Evolutionary conservation across 2,113 vertebrate genomes (phyloP).

Genomic region (Nestor notabilis): DNA sequence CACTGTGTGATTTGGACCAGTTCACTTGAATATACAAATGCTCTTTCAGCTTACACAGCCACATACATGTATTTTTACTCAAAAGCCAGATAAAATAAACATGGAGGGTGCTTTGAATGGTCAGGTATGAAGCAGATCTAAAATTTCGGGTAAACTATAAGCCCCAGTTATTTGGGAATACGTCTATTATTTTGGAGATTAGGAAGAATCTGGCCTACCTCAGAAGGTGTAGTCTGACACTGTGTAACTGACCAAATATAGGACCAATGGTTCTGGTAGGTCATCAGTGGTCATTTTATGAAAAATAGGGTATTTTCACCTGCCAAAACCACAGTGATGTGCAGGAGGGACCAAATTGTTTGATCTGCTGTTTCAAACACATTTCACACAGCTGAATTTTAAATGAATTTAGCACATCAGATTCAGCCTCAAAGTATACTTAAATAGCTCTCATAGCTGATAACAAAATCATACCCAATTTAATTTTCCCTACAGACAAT

Average conservation of each 20-base stretch:
- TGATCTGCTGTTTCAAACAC: neutral
- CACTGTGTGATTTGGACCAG: neutral
- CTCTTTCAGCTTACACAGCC: neutral
- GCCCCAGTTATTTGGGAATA: neutral
- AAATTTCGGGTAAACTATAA: neutral
- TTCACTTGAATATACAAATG: accelerated
- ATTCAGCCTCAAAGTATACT: neutral
- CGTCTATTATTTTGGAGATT: neutral
- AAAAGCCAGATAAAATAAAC: neutral
- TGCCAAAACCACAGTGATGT: neutral
- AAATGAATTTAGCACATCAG: neutral
- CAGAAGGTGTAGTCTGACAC: neutral
- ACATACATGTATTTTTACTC: neutral
- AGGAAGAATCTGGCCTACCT: neutral
- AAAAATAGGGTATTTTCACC: neutral
- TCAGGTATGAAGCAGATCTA: neutral
- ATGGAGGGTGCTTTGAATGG: neutral
- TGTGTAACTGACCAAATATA: neutral
- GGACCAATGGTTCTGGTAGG: neutral
- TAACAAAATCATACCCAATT: neutral
- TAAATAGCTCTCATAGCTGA: neutral
- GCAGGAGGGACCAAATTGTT: neutral
- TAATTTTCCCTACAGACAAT: slow-evolving; percentile 19
- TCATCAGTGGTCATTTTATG: neutral
- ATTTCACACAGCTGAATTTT: neutral